phyloP scores from a whole-genome alignment of 2,888 invertebrate species.

The Mythimna loreyi region DNA sequence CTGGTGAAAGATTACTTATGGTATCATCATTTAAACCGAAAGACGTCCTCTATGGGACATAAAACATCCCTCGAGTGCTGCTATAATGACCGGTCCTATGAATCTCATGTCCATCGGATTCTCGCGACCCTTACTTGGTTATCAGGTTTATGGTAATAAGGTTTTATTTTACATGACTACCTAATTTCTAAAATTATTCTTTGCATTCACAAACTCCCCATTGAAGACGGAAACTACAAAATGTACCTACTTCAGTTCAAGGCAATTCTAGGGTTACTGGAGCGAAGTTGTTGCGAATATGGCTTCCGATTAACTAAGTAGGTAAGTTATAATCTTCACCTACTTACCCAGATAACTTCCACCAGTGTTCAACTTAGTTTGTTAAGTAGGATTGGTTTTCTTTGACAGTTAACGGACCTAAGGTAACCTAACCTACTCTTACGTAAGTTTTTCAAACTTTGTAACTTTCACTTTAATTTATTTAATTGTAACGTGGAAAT shows the following conservation, averaged over 20 bases:
- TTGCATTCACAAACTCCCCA: too few relatives aligned
- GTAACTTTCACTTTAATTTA: background rate
- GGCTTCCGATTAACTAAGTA: slow-evolving; percentile 26
- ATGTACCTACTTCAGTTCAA: background rate
- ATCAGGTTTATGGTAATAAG: too few relatives aligned
- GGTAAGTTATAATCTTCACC: slow-evolving; percentile 10
- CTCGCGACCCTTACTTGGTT: too few relatives aligned
- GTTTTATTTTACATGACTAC: too few relatives aligned
- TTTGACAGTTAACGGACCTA: background rate
- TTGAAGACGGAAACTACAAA: background rate
- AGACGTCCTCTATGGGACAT: too few relatives aligned
- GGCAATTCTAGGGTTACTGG: background rate
- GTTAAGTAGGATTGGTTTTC: background rate
- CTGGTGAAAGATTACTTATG: background rate
- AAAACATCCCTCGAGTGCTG: too few relatives aligned
- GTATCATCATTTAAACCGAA: too few relatives aligned
- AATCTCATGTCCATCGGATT: too few relatives aligned
- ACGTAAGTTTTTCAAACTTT: background rate
- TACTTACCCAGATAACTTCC: background rate
- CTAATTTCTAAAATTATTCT: background rate
- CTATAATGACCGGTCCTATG: too few relatives aligned
- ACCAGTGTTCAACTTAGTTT: background rate
- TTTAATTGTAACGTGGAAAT: background rate
- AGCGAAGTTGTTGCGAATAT: slow-evolving; percentile 15
- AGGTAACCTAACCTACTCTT: background rate